Base-by-base conservation (phyloP, 1,140 invertebrate species). In the Wiebesia pumilae region DNA sequence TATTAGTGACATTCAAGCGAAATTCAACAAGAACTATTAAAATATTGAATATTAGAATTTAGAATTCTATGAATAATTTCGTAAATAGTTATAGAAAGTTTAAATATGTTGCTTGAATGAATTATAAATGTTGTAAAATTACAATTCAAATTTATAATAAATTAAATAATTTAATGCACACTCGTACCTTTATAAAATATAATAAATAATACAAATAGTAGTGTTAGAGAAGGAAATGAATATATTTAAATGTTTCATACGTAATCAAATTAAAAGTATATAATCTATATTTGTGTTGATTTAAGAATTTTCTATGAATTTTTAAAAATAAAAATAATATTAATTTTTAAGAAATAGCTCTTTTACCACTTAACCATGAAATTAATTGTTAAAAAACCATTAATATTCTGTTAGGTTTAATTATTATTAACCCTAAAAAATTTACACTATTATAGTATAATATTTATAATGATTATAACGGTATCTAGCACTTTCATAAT, bases 111-210 rank as follows among this genome's bases (percentile, higher is more conserved):
- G n/a, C n/a, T n/a, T n/a, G n/a, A n/a, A n/a, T n/a, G n/a, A n/a
- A n/a, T n/a, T n/a, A n/a, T n/a, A n/a, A n/a, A n/a, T n/a, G n/a
- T n/a, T n/a, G n/a, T n/a, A n/a, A n/a, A n/a, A n/a, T 73, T 43
- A 43, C 3, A 21, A 43, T 43, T 75, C 0, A 4, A 43, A 43
- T 43, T 24, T 43, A 21, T 75, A 43, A 75, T 75, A 27, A 40
- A 58, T 80, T 10, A 38, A 0, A 80, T 67, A n/a, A 38, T 81
- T 65, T 65, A 58, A 81, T 81, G 79, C 58, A 24, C 4, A n/a
- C 35, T 65, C 79, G n/a, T 81, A 65, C 35, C 35, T 40, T 30
- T 24, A 58, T 62, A 62, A 62, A n/a, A n/a, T n/a, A n/a, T n/a
- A n/a, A 62, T 7, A 54, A 38, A 54, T 69, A 65, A 33, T 54